Evolutionary conservation across 2,113 vertebrate genomes (phyloP).

Genomic region (Agapornis roseicollis): DNA sequence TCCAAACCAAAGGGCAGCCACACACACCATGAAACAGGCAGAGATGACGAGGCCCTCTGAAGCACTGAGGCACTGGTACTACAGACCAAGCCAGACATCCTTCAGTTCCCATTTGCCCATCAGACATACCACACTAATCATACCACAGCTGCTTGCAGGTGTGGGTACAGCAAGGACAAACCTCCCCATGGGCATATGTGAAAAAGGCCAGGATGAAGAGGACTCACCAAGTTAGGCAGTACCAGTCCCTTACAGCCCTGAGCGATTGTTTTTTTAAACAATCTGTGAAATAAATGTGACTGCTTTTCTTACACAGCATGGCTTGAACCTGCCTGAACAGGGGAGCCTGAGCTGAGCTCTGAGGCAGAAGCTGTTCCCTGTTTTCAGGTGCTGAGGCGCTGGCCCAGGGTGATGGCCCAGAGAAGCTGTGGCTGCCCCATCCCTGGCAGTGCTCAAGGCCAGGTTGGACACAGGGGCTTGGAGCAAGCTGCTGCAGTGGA

Average conservation of each 20-base stretch:
- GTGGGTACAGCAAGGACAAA: neutral
- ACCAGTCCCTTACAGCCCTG: neutral
- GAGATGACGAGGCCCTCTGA: rapidly evolving
- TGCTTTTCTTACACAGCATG: neutral
- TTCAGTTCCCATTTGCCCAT: neutral
- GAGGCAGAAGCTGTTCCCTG: neutral
- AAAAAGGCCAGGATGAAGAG: rapidly evolving
- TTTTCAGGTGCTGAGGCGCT: neutral
- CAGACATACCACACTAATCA: neutral
- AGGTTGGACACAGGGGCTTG: no score
- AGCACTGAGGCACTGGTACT: neutral
- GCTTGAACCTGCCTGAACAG: neutral
- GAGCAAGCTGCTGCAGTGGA: neutral
- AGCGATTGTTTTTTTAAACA: neutral
- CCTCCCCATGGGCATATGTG: rapidly evolving
- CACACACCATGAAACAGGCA: rapidly evolving
- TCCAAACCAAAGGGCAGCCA: neutral
- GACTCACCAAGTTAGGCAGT: neutral
- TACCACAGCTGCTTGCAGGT: neutral
- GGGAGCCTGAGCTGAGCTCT: neutral
- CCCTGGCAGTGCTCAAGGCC: no score
- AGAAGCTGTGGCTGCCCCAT: no score
- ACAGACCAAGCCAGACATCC: neutral
- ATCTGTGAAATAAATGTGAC: neutral
- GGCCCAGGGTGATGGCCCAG: no score